Base-by-base conservation (phyloP, 2,888 invertebrate genomes). In the Byasa hedistus region DNA sequence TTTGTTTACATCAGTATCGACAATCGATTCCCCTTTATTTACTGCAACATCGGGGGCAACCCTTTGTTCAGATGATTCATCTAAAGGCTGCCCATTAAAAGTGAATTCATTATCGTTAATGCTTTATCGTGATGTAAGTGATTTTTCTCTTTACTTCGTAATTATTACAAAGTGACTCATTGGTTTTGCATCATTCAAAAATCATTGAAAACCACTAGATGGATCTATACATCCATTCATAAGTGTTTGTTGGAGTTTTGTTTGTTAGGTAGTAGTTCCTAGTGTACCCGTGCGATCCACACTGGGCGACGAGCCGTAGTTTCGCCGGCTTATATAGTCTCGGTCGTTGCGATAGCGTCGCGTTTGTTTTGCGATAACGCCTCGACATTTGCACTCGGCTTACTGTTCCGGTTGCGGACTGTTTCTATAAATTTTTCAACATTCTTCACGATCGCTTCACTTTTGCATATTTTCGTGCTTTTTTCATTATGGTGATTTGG, bases 211-310 rank as follows among this genome's bases (percentile, higher is more conserved):
- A 8, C 3, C 22, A 48, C 23, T 48, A 32, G n/a, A n/a, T n/a
- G n/a, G n/a, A n/a, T n/a, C 15, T 44, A 17, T n/a, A 12, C 39
- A 2, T 36, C 10, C 44, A 56, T 62, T 23, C 23, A 23, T 10
- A 48, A 7, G 15, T 56, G 12, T 24, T 19, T 8, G 36, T 54
- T 21, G 7, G 23, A 36, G 10, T 55, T 52, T 10, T 52, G 19
- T 21, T 39, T 65, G 48, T 56, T 55, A 17, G 23, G 22, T 23
- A 23, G 77, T 66, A 83, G 81, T 83, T 83, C 75, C 70, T 73
- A 76, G 86, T 87, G 75, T 87, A 87, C 89, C 89, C 87, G 89
- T 83, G 76, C 91, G 76, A 89, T 90, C 90, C 91, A 87, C 88
- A 91, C 89, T 91, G 90, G 86, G 85, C 90, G 72, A 61, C 36